A percentile compares a stretch with the other conserved stretches of the same genome.
Evolutionary conservation across 2,113 vertebrate genomes (phyloP).

Genomic region (Malurus elegans): DNA sequence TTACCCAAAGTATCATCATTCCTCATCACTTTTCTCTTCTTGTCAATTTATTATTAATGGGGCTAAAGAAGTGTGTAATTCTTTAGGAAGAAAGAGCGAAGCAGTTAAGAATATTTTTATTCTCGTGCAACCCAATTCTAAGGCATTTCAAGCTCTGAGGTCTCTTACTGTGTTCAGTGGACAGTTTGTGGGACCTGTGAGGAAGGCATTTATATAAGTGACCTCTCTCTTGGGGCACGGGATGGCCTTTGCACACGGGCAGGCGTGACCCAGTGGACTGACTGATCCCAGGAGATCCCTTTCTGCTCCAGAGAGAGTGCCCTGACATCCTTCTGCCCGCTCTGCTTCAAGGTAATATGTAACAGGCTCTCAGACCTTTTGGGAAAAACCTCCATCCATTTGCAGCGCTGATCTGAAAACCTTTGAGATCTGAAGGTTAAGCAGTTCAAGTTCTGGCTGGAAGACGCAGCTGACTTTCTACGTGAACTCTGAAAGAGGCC

Average conservation of each 20-base stretch:
- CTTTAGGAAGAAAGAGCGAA: neutral
- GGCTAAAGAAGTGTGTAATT: neutral
- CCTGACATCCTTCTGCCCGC: neutral
- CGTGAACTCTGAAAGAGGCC: neutral
- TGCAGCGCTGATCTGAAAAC: neutral
- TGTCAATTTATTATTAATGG: neutral
- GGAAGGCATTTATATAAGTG: neutral
- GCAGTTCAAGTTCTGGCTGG: neutral
- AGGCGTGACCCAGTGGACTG: rapidly evolving
- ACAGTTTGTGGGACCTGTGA: neutral
- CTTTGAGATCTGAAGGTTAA: neutral
- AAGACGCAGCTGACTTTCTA: neutral
- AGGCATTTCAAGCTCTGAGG: neutral
- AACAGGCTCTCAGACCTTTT: neutral
- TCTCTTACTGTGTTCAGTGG: neutral
- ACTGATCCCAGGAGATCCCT: neutral
- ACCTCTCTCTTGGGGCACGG: neutral
- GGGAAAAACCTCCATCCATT: neutral
- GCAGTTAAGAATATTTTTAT: neutral
- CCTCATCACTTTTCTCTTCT: neutral
- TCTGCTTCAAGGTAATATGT: neutral
- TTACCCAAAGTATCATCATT: neutral
- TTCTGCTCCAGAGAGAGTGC: neutral
- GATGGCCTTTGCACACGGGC: neutral
- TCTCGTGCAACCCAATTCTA: neutral